These are phyloP conservation scores for Ceyx margarethae DNA, from an alignment of 2,113 vertebrate genomes.

Conservation along the genomic window DNA sequence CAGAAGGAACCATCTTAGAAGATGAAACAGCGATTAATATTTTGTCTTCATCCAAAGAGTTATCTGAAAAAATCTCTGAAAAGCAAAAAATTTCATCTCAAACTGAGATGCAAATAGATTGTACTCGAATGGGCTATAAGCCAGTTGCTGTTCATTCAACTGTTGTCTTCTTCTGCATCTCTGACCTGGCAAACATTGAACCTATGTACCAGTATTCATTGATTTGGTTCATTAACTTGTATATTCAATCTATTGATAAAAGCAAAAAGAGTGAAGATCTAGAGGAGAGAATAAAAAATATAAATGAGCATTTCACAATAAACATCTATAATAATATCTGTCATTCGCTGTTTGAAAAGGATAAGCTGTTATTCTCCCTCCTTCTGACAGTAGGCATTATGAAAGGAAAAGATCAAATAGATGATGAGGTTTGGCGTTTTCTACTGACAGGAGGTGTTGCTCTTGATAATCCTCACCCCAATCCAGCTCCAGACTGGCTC, in stretches of 20 bases:
- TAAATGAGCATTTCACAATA: slow-evolving; percentile 83
- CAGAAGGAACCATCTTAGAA: slow-evolving; percentile 91
- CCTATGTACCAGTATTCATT: slow-evolving; percentile 95
- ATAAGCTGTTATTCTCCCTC: slow-evolving; percentile 91
- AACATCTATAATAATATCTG: slow-evolving; percentile 91
- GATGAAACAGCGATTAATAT: slow-evolving; percentile 88
- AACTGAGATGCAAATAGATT: slow-evolving; percentile 88
- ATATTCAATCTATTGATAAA: slow-evolving; percentile 81
- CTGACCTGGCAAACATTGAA: slow-evolving; percentile 90
- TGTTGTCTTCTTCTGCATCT: slow-evolving; percentile 91
- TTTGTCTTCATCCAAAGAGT: slow-evolving; percentile 87
- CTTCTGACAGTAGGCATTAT: slow-evolving; percentile 87
- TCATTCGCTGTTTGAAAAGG: slow-evolving; percentile 91
- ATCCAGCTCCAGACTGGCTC: slow-evolving; percentile 88
- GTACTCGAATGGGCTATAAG: slow-evolving; percentile 89
- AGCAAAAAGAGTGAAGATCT: slow-evolving; percentile 80
- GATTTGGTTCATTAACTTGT: slow-evolving; percentile 90
- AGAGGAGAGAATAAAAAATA: slow-evolving; percentile 77
- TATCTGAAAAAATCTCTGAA: slow-evolving; percentile 89
- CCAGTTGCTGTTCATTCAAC: slow-evolving; percentile 89
- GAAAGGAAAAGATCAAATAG: slow-evolving; percentile 80
- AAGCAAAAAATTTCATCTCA: slow-evolving; percentile 86
- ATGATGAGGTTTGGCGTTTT: slow-evolving; percentile 85
- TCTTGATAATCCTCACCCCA: slow-evolving; percentile 87
- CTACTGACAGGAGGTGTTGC: slow-evolving; percentile 89